Conservation (phyloP, 2,113 vertebrate genomes). For the Lepidothrix coronata region DNA sequence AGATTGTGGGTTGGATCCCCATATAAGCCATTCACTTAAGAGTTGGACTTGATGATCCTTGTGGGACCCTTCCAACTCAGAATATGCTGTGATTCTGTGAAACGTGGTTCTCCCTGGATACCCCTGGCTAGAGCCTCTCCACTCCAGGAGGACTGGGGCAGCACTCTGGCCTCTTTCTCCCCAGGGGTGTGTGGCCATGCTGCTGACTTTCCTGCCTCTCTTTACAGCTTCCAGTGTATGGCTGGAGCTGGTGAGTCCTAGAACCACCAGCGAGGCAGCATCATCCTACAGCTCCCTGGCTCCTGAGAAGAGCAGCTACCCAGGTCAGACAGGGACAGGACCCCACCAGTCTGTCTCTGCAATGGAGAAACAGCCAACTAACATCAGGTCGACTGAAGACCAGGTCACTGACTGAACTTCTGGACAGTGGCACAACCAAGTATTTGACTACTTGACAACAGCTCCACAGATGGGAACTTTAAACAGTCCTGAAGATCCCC, state of each 20-base stretch:
- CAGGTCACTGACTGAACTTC: background rate
- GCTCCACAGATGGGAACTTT: background rate
- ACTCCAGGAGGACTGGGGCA: background rate
- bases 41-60: background rate
- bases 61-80: background rate
- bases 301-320: background rate
- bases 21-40: background rate
- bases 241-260: background rate
- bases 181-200: background rate
- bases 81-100: background rate
- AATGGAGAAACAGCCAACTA: background rate
- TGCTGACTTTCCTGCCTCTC: background rate
- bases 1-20: background rate
- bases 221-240: background rate
- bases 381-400: accelerated
- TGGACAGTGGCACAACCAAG: background rate
- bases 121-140: accelerated
- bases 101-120: background rate
- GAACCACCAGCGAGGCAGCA: background rate
- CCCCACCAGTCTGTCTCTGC: background rate
- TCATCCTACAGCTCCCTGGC: background rate
- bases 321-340: background rate
- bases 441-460: background rate
- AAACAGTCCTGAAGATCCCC: background rate
- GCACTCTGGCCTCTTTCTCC: background rate